Percentiles rank a stretch among this genome's conserved stretches.
phyloP scores from a whole-genome alignment of 2,113 vertebrate species.

The Pithys albifrons region DNA sequence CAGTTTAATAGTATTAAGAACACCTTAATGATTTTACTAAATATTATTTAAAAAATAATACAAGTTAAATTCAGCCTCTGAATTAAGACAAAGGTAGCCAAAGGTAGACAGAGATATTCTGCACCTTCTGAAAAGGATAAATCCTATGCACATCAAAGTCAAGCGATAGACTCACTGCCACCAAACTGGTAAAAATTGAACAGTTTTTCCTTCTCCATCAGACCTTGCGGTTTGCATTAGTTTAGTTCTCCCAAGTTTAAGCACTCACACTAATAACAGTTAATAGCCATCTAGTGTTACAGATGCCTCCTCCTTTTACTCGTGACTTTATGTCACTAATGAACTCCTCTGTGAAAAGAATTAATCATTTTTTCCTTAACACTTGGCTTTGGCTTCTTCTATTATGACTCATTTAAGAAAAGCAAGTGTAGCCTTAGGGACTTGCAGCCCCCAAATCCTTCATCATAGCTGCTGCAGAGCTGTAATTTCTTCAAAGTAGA shows the following conservation, averaged over 20 bases:
- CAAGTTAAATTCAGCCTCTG: not conserved
- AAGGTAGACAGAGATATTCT: not conserved
- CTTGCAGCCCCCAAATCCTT: not conserved
- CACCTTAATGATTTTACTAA: not conserved
- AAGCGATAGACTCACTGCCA: not conserved
- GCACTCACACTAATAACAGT: not conserved
- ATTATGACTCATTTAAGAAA: slow-evolving; percentile 1
- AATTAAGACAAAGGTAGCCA: not conserved
- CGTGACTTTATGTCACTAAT: slow-evolving; percentile 11
- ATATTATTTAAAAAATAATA: not conserved
- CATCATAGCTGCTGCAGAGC: not conserved
- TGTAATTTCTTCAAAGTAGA: not conserved
- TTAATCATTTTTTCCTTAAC: slow-evolving; percentile 11
- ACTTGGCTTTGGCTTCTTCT: not conserved
- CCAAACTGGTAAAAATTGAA: not conserved
- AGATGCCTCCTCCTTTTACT: slow-evolving; percentile 2
- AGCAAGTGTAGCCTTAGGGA: not conserved
- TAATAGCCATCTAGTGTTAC: not conserved
- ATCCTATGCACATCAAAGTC: not conserved
- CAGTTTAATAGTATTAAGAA: not conserved
- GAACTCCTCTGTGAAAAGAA: slow-evolving; percentile 28
- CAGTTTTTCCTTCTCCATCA: not conserved
- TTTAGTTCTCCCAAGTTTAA: not conserved
- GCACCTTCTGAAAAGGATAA: not conserved
- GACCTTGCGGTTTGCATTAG: not conserved